Base-by-base conservation (phyloP, 2,888 invertebrate species). In the Nudaria mundana region DNA sequence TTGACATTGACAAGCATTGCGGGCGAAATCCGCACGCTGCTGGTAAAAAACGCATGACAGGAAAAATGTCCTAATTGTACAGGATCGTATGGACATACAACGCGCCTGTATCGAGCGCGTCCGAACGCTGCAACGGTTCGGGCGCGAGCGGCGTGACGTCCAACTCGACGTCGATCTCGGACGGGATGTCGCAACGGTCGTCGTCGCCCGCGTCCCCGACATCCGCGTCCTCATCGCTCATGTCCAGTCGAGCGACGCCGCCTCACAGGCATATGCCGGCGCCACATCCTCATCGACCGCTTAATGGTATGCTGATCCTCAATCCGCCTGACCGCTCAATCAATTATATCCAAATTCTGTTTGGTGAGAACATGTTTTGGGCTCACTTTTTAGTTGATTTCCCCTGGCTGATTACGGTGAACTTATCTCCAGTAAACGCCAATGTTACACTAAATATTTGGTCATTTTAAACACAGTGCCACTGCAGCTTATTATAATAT, bases 61-160 rank as follows among this genome's bases (percentile, higher is more conserved):
- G n/a, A n/a, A n/a, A n/a, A n/a, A n/a, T n/a, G n/a, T n/a, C n/a
- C 18, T 18, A 18, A 5, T 2, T 5, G 6, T 20, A 22, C 77
- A 92, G 96, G 63, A 95, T 96, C 72, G 95, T 96, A 35, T 96
- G 96, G 96, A 96, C 96, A 35, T 96, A 95, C 90, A 97, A 96
- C 89, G 96, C 96, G 44, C 96, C 96, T n/a, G 91, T 93, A 28
- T 91, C 92, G 61, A 86, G 90, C 56, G 86, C 90, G 29, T 87
- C 91, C 40, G 90, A 90, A 76, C 90, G 80, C 5, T 92, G 91
- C 68, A 90, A 91, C 63, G 87, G 91, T 11, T 91, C 91, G 34
- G 91, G 91, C 65, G 91, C 91, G 34, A 91, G 91, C 65, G 91
- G 20, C 16, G 22, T 31, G 8, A 89, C 86, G 23, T 92, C 90